Evolutionary conservation across 2,888 invertebrate genomes (phyloP).

Genomic region (Hoplodrina blanda): DNA sequence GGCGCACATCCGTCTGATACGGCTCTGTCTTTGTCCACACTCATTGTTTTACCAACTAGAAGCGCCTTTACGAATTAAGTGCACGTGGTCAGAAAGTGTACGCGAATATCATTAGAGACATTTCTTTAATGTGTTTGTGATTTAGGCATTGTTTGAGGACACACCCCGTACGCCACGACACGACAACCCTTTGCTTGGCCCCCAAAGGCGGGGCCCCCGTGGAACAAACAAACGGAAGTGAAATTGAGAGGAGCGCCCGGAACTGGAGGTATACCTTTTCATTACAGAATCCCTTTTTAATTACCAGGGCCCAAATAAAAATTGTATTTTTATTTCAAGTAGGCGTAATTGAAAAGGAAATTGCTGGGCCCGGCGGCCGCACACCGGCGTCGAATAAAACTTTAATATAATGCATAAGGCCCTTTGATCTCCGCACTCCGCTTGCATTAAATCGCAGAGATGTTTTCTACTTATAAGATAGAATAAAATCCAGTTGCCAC

Average conservation of each 20-base stretch:
- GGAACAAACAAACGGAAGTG: constrained; percentile 89
- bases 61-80: constrained; percentile 54
- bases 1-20: constrained; percentile 77
- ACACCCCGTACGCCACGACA: constrained; percentile 75
- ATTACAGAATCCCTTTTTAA: constrained; percentile 91
- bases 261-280: constrained; percentile 90
- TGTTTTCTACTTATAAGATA: constrained; percentile 74
- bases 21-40: constrained; percentile 50
- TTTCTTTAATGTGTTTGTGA: constrained; percentile 72
- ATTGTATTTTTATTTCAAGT: constrained; percentile 90
- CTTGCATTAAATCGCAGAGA: constrained; percentile 85
- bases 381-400: constrained; percentile 86
- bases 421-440: constrained; percentile 88
- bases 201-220: constrained; percentile 85
- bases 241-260: constrained; percentile 90
- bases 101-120: constrained; percentile 54
- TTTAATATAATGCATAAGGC: constrained; percentile 90
- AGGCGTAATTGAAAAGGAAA: constrained; percentile 90
- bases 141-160: constrained; percentile 77
- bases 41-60: constrained; percentile 56
- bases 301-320: constrained; percentile 89
- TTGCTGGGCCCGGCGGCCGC: constrained; percentile 84
- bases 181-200: constrained; percentile 83
- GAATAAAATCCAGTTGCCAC: constrained; percentile 65
- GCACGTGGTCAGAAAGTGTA: constrained; percentile 41